Base-by-base conservation (phyloP, 2,888 invertebrate species). In the Phytoseiulus persimilis region DNA sequence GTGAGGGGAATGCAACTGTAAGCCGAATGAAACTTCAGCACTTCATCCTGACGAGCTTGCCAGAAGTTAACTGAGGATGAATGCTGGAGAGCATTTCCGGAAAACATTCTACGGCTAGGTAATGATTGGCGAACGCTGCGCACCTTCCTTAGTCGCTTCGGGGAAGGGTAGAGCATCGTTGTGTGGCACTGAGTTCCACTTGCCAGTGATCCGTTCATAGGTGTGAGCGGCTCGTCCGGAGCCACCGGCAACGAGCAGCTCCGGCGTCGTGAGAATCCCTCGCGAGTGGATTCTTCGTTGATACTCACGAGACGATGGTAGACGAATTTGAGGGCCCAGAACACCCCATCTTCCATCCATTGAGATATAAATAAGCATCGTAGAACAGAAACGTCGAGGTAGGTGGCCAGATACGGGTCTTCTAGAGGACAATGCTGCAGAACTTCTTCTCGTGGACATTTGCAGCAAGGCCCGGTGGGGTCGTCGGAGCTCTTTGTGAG, bases 261-360 rank as follows among this genome's bases (percentile, higher is more conserved):
- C 87, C 87, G 32, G 23, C 87, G 87, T 33, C 87, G 18, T 28
- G 87, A 87, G 18, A 87, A 87, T 0, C 87, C 87, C 33, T 87
- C 87, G 87, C 87, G 87, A 31, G 87, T 45, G 32, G 18, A 87
- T 45, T 87, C 87, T 31, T 87, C 87, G n/a, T n/a, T 39, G 33
- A 87, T 87, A n/a, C 87, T 87, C 39, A 33, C 32, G 39, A 87
- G 87, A n/a, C 97, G 95, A 92, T 97, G 96, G 92, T 96, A 96
- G 91, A 97, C 94, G 93, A 96, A 98, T 92, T 97, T 96, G 46
- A 99, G 93, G 28, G 97, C 98, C 99, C 99, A 99, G 93, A 96
- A 97, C 23, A 99, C 96, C 0, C 99, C 99, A 92, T 99, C 98
- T 92, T 99, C 98, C 92, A 97, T 96, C 99, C 99, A 99, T 92